Evolutionary conservation across 2,113 vertebrate species (phyloP).

Genomic region (Thalassarche chlororhynchos): DNA sequence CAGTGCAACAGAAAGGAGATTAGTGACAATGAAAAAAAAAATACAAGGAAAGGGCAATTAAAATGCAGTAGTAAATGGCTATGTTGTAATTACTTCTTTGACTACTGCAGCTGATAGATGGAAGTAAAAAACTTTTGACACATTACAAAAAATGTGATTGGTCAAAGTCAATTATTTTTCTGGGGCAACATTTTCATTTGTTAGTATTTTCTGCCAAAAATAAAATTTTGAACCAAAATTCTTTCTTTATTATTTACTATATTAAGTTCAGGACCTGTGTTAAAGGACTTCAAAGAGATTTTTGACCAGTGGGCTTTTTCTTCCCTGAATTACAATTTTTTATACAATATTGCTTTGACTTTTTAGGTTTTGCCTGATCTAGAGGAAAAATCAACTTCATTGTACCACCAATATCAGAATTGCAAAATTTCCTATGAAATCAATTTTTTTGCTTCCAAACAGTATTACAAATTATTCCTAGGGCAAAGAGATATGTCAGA

Average conservation of each 20-base stretch:
- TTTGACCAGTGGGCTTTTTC: background rate
- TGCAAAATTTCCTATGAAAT: background rate
- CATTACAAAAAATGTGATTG: background rate
- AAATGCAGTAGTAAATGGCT: background rate
- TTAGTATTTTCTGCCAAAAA: background rate
- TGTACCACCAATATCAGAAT: background rate
- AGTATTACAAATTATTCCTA: background rate
- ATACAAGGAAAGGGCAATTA: background rate
- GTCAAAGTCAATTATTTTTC: background rate
- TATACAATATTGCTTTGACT: background rate
- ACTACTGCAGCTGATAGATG: background rate
- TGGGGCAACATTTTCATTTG: background rate
- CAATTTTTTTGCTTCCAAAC: background rate
- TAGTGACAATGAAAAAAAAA: background rate
- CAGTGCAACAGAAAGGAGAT: background rate
- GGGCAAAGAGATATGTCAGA: background rate
- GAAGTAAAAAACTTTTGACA: background rate
- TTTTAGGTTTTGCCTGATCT: background rate
- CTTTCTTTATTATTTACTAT: background rate
- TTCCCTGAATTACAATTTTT: background rate
- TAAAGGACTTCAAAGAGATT: background rate
- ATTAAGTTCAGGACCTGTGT: background rate
- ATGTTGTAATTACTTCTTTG: background rate
- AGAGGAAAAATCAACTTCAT: background rate
- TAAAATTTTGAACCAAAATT: background rate